Base-by-base conservation (phyloP, 2,888 invertebrate genomes). In the Cryptus armator region DNA sequence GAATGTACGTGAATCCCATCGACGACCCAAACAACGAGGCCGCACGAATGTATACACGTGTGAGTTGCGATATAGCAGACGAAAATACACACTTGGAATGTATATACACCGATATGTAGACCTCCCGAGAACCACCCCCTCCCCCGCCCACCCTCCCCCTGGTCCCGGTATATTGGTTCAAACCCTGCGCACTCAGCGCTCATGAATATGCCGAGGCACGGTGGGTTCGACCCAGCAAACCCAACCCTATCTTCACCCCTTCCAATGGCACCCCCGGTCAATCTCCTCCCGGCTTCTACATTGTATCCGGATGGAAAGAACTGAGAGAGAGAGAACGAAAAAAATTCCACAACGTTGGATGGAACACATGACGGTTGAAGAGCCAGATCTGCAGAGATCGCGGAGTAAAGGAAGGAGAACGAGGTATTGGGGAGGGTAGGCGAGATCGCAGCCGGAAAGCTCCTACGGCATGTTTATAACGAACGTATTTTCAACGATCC, bases 151-250 rank as follows among this genome's bases (percentile, higher is more conserved):
- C 24, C 24, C 62, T 59, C 37, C 37, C 37, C 9, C 37, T 37
- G 37, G 37, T 37, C 59, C 83, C 86, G 87, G 87, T 89, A 90
- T 92, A 91, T 92, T 92, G 91, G 92, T 91, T 90, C 87, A 90
- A 91, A 90, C 91, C 89, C 87, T 89, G 91, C 92, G 89, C 91
- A 92, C 91, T 92, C 91, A 92, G 91, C 91, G 88, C 92, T 92
- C 91, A 91, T 92, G 92, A 92, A 91, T 92, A 91, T 92, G 92
- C 91, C 85, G 88, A 87, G 88, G 90, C 92, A 91, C 91, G 91
- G 89, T 87, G 56, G 88, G 89, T 90, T 90, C 88, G 87, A 89
- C 88, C 87, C 86, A 87, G 88, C 90, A 89, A 56, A 88, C 90
- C 83, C 62, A 72, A 88, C 89, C 72, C 90, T 88, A 48, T 88